Percentiles rank a stretch among this genome's conserved stretches.
These are phyloP conservation scores for Catharus bicknelli DNA, from an alignment of 2,113 vertebrate genomes.

Conservation along the genomic window DNA sequence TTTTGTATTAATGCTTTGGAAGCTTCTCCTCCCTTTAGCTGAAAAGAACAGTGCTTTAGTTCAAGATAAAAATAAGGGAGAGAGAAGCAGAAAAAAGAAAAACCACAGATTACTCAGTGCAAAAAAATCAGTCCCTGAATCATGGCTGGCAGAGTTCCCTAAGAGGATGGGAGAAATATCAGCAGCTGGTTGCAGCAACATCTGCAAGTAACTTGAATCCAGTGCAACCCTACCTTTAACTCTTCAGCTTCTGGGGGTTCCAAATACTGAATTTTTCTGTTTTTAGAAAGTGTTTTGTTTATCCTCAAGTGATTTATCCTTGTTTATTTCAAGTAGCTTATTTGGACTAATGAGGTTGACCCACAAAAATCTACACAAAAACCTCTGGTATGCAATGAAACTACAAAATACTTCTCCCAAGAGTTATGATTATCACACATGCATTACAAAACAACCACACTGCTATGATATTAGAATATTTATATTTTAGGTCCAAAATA, in stretches of 20 bases:
- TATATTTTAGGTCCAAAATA: background rate
- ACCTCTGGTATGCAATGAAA: background rate
- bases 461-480: background rate
- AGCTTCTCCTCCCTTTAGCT: slow-evolving; percentile 40
- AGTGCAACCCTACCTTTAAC: slow-evolving; percentile 65
- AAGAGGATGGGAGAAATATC: slow-evolving; percentile 69
- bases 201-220: slow-evolving; percentile 72
- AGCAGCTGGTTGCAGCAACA: slow-evolving; percentile 71
- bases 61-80: slow-evolving; percentile 61
- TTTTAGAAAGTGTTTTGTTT: background rate
- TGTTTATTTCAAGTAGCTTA: background rate
- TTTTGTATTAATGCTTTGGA: slow-evolving; percentile 58
- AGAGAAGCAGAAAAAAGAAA: slow-evolving; percentile 65
- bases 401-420: background rate
- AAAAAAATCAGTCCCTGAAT: slow-evolving; percentile 84
- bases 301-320: background rate
- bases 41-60: slow-evolving; percentile 69
- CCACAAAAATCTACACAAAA: background rate
- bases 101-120: slow-evolving; percentile 80
- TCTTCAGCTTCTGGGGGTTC: slow-evolving; percentile 34
- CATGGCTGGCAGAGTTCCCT: slow-evolving; percentile 75
- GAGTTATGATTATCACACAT: background rate
- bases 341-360: background rate
- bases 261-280: background rate
- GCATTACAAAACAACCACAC: background rate